Conservation (phyloP, 2,113 vertebrate genomes). For the Zapus hudsonius region DNA sequence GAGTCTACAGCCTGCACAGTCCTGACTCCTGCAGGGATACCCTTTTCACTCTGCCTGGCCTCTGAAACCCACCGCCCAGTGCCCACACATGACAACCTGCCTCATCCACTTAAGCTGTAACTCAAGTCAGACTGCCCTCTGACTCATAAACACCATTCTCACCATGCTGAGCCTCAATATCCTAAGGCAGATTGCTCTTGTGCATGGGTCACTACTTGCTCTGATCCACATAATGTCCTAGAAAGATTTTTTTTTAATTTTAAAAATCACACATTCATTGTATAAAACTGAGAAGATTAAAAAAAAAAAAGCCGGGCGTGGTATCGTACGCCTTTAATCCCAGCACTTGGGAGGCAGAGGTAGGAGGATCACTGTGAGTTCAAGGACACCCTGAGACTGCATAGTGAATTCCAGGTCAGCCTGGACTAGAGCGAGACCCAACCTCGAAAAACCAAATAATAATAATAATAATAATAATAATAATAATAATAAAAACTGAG, state of each 20-base stretch:
- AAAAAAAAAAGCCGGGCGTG: too few species aligned
- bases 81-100: neutral
- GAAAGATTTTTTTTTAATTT: conserved; percentile 12
- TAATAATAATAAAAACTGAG: too few species aligned
- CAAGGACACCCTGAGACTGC: too few species aligned
- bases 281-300: neutral
- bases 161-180: neutral
- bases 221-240: neutral
- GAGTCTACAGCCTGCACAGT: neutral
- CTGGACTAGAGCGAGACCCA: too few species aligned
- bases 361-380: too few species aligned
- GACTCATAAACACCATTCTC: neutral
- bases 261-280: conserved; percentile 23
- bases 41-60: neutral
- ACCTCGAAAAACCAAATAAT: too few species aligned
- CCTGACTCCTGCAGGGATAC: neutral
- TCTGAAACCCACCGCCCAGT: neutral
- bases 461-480: too few species aligned
- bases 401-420: too few species aligned
- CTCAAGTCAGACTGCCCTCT: neutral
- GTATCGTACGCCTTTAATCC: too few species aligned
- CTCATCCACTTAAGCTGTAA: neutral
- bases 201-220: neutral
- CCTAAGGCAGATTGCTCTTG: neutral
- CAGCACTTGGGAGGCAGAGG: too few species aligned